phyloP scores from a whole-genome alignment of 2,113 vertebrate species.

The Trinectes maculatus region DNA sequence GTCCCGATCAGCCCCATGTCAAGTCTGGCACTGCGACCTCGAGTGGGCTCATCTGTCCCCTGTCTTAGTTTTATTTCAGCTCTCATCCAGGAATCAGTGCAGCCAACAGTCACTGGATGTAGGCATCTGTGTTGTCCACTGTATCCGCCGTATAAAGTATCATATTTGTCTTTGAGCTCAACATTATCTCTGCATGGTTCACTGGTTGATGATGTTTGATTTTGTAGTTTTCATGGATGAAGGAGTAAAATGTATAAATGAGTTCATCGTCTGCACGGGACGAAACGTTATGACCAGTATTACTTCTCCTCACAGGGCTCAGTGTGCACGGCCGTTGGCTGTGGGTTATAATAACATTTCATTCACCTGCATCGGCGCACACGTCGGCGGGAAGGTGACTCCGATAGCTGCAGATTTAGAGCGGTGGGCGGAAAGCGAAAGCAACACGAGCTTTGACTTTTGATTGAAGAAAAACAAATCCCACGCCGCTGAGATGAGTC shows the following conservation, averaged over 20 bases:
- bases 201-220: background rate
- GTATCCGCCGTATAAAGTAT: no score
- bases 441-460: background rate
- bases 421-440: background rate
- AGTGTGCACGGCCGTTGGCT: background rate
- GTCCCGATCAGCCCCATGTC: conserved; percentile 12
- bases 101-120: conserved; percentile 21
- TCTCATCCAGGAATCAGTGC: conserved; percentile 16
- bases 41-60: background rate
- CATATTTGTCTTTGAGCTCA: conserved; percentile 8
- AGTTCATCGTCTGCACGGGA: background rate
- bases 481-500: background rate
- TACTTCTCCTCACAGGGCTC: background rate
- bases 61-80: conserved; percentile 6
- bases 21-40: conserved; percentile 37
- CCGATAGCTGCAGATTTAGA: conserved; percentile 6
- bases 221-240: background rate
- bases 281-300: background rate
- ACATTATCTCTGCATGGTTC: conserved; percentile 10
- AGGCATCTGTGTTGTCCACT: background rate
- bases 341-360: conserved; percentile 4
- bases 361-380: conserved; percentile 4
- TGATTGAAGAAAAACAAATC: background rate
- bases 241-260: conserved; percentile 4
- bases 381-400: no score